Evolutionary conservation across 2,113 vertebrate species (phyloP).

Genomic region (Eupsittula cactorum): DNA sequence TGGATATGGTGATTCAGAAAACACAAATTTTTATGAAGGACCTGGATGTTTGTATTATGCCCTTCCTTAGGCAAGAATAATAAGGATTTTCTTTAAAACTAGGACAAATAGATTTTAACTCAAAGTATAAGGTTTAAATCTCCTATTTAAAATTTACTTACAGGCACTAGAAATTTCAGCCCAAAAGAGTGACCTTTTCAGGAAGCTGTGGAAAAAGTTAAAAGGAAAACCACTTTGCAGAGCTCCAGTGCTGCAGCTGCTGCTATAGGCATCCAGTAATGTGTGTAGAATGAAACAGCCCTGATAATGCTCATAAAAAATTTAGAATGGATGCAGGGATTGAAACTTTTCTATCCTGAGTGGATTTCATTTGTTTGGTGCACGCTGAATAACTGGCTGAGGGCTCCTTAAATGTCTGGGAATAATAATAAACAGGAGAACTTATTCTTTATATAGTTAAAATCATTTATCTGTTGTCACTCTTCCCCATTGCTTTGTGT

Average conservation of each 20-base stretch:
- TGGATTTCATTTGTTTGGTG: neutral
- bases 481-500: neutral
- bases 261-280: neutral
- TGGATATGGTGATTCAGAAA: neutral
- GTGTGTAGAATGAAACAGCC: neutral
- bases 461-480: neutral
- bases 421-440: neutral
- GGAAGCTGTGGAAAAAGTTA: neutral
- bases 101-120: neutral
- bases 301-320: constrained; percentile 9
- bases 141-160: neutral
- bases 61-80: neutral
- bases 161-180: neutral
- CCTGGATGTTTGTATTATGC: neutral
- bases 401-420: neutral
- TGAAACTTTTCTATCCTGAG: neutral
- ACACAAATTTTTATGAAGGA: neutral
- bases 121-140: neutral
- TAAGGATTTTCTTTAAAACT: neutral
- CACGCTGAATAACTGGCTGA: neutral
- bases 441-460: neutral
- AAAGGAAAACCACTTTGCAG: constrained; percentile 4
- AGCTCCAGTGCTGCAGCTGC: neutral
- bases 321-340: neutral
- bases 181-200: neutral